phyloP scores from a whole-genome alignment of 2,797 vertebrate species.

The Kryptopterus vitreolus region DNA sequence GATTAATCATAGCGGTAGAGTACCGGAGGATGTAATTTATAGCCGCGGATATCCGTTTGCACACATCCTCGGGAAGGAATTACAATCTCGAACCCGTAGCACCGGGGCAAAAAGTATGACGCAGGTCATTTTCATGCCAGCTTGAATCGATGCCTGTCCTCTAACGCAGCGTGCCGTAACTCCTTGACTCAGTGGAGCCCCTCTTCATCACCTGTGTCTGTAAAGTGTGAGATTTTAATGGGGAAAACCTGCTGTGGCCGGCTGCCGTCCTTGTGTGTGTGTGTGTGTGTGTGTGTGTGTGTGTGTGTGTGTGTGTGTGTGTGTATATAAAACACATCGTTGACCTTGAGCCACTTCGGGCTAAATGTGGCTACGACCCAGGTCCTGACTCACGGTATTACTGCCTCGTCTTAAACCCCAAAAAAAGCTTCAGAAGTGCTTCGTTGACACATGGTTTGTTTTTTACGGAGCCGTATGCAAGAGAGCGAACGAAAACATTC shows the following conservation, averaged over 20 bases:
- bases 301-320: slow-evolving; percentile 33
- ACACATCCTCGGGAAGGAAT: slow-evolving; percentile 43
- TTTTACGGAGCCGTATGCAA: neutral
- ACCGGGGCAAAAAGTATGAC: slow-evolving; percentile 34
- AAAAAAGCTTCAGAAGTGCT: neutral
- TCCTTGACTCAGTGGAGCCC: slow-evolving; percentile 36
- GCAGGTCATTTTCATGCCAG: slow-evolving; percentile 36
- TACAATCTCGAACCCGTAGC: slow-evolving; percentile 40
- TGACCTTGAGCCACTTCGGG: slow-evolving; percentile 53
- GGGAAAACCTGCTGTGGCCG: slow-evolving; percentile 54
- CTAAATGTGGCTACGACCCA: slow-evolving; percentile 30
- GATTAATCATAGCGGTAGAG: slow-evolving; percentile 48
- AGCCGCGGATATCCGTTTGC: slow-evolving; percentile 42
- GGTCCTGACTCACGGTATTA: slow-evolving; percentile 26
- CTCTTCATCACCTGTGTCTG: slow-evolving; percentile 39
- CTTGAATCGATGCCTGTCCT: slow-evolving; percentile 46
- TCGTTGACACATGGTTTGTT: neutral
- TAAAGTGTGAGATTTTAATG: slow-evolving; percentile 55
- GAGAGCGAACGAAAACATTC: too few relatives aligned
- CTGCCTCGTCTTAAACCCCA: neutral
- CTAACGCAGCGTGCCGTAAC: slow-evolving; percentile 33
- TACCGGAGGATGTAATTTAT: slow-evolving; percentile 47
- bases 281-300: slow-evolving; percentile 34
- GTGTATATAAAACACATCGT: slow-evolving; percentile 34
- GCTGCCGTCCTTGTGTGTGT: slow-evolving; percentile 38